These are phyloP conservation scores for Eptesicus fuscus DNA, from an alignment of 2,113 vertebrate genomes.

Conservation along the genomic window DNA sequence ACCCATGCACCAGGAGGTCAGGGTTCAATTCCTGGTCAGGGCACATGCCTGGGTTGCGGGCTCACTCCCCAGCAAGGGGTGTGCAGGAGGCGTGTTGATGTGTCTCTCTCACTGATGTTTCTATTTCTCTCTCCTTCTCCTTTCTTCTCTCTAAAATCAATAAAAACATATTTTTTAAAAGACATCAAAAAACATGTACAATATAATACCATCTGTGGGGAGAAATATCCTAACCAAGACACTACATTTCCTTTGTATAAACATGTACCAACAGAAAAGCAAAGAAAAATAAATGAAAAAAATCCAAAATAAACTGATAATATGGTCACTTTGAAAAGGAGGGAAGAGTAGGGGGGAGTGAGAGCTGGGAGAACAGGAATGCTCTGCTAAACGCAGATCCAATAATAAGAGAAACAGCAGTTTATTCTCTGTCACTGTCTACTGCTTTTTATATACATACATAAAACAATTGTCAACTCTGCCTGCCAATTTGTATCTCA, in stretches of 20 bases:
- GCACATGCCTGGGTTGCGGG: no score
- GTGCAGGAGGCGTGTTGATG: no score
- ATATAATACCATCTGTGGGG: background rate
- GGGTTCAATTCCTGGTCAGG: no score
- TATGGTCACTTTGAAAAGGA: background rate
- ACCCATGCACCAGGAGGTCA: no score
- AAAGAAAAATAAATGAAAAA: background rate
- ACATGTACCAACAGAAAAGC: background rate
- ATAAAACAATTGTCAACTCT: background rate
- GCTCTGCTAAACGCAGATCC: background rate
- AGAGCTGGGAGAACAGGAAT: rapidly evolving
- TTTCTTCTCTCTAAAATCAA: no score
- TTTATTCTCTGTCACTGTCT: background rate
- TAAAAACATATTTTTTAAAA: no score
- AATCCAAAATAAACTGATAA: background rate
- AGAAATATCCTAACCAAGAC: background rate
- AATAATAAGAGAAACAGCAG: background rate
- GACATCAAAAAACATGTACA: background rate
- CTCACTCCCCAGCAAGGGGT: no score
- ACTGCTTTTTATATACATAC: background rate
- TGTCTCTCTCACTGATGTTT: no score
- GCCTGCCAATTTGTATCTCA: background rate
- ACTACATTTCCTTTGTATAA: background rate
- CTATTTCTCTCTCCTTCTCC: no score
- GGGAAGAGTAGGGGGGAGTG: background rate